Conservation (phyloP, 2,888 invertebrate genomes). For the Hemicrepidius hirtus region DNA sequence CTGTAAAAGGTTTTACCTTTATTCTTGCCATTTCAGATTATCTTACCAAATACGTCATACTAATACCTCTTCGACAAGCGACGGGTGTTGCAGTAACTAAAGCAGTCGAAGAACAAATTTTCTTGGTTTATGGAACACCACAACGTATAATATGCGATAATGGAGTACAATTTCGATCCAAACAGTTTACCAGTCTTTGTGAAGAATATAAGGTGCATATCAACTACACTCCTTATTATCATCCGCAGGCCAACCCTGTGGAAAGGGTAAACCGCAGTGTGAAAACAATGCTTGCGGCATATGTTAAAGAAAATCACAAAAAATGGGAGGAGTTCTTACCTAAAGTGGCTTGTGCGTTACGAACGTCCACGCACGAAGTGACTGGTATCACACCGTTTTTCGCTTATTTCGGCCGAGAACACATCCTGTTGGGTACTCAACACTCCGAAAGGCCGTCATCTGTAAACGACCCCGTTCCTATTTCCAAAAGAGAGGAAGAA, state of each 20-base stretch:
- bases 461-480: no score
- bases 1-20: conserved; percentile 15
- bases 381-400: conserved; percentile 1
- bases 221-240: conserved; percentile 55
- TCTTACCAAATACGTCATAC: conserved; percentile 26
- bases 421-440: conserved; percentile 33
- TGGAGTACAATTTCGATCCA: conserved; percentile 2
- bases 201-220: not conserved
- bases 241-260: conserved; percentile 61
- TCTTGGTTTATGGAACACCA: not conserved
- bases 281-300: conserved; percentile 59
- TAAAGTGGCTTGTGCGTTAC: conserved; percentile 50
- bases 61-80: conserved; percentile 7
- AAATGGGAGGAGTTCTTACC: conserved; percentile 1
- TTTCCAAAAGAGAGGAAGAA: no score
- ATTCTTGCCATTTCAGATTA: conserved; percentile 33
- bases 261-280: conserved; percentile 61
- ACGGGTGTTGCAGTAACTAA: not conserved
- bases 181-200: not conserved
- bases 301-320: not conserved
- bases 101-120: not conserved
- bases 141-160: not conserved
- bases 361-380: conserved; percentile 31
- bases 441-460: no score
- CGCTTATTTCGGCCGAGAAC: conserved; percentile 47